These are phyloP conservation scores for Charanyca ferruginea DNA, from an alignment of 2,888 invertebrate genomes.

Conservation along the genomic window DNA sequence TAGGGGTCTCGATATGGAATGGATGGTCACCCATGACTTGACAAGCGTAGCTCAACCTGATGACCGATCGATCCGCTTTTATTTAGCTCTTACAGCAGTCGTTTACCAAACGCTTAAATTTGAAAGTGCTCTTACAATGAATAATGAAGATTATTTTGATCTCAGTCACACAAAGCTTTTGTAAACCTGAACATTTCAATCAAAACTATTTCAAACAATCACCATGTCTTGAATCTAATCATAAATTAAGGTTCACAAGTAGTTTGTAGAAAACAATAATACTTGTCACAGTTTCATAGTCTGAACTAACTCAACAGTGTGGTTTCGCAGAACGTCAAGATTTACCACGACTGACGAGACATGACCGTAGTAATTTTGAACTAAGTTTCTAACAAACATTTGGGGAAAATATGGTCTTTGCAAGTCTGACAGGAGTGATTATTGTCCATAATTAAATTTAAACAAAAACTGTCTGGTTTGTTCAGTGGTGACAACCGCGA, in stretches of 20 bases:
- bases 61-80: too few relatives aligned
- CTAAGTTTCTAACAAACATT: constrained; percentile 34
- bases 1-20: too few relatives aligned
- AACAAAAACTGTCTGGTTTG: not conserved
- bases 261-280: constrained; percentile 40
- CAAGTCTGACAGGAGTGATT: not conserved
- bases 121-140: too few relatives aligned
- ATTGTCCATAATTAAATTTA: not conserved
- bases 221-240: constrained; percentile 15
- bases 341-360: constrained; percentile 42
- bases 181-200: constrained; percentile 10
- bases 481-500: not conserved
- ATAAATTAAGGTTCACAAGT: constrained; percentile 26
- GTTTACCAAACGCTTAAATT: too few relatives aligned
- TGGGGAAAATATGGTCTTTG: constrained; percentile 1
- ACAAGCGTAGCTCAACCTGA: too few relatives aligned
- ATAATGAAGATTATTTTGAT: too few relatives aligned
- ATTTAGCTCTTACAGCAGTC: too few relatives aligned
- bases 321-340: constrained; percentile 54
- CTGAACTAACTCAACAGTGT: constrained; percentile 44
- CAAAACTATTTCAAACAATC: constrained; percentile 22
- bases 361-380: constrained; percentile 24
- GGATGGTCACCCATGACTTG: too few relatives aligned
- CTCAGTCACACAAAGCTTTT: not conserved
- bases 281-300: constrained; percentile 38